Evolutionary conservation across 2,888 invertebrate species (phyloP), one percentile per base, ranked within the genome.

Genomic region (Ellobium chinense): DNA sequence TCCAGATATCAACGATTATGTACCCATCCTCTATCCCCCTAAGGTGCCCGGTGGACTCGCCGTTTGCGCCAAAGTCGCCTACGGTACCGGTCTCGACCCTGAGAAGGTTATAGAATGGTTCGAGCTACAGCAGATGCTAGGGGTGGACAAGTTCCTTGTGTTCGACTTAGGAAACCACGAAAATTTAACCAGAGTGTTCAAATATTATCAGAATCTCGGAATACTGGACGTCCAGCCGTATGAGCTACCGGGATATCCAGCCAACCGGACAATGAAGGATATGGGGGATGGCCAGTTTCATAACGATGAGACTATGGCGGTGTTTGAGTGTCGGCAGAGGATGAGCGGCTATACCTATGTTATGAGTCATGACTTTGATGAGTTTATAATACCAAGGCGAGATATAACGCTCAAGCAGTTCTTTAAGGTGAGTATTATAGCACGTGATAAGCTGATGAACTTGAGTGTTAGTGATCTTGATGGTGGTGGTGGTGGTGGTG

Each of bases 91-190:
- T n/a, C 78, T 80, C 39, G 78, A 84, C 68, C 80, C 82, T 36
- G 69, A 75, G 54, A 82, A 78, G 31, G 39, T 83, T 36, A 81
- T 83, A n/a, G 83, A 83, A 46, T 83, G 83, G 83, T 81, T 83
- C 37, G 83, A 83, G 58, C 39, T 84, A 34, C 82, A 84, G 76
- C 65, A 63, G 1, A 39, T 84, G 21, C 70, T 82, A 31, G 84
- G 82, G 5, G 82, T 84, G 63, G 81, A 81, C 69, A 82, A 80
- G 46, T 56, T 84, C n/a, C 70, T 82, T 27, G 4, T 84, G 60
- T 82, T 60, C 60, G 80, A 84, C 58, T 60, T 78, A 18, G 39
- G 70, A 34, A 80, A 82, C 37, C 78, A 69, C 7, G 70, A 62
- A 18, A 69, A 60, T 7, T 34, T 76, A 2, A 76, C 31, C 1